These are phyloP conservation scores for Aphrophora alni DNA, from an alignment of 2,888 invertebrate species.

Conservation along the genomic window DNA sequence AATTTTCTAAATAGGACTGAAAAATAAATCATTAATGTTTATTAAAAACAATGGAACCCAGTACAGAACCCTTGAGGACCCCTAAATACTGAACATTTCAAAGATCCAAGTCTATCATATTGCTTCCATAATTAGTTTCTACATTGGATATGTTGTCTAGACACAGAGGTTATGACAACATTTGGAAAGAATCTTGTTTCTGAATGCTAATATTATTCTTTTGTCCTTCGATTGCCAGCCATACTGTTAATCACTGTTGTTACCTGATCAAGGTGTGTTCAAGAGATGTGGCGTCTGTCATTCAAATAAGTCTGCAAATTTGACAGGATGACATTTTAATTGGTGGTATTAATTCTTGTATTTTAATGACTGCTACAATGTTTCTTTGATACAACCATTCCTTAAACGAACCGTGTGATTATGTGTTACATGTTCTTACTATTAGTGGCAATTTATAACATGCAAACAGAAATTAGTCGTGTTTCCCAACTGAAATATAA, in stretches of 20 bases:
- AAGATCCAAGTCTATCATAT: no score
- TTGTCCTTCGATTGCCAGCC: background rate
- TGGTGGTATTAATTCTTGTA: background rate
- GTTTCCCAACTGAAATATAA: background rate
- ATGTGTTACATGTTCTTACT: background rate
- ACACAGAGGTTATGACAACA: background rate
- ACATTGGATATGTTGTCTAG: background rate
- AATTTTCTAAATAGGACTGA: no score
- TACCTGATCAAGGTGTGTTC: background rate
- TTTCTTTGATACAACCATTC: background rate
- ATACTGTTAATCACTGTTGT: background rate
- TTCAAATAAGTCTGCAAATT: background rate
- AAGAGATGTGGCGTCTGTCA: background rate
- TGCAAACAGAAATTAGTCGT: background rate
- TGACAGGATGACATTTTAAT: conserved; percentile 4
- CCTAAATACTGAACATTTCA: no score
- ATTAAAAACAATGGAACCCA: no score
- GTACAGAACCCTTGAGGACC: no score
- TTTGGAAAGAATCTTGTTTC: background rate
- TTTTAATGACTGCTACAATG: background rate
- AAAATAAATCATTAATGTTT: no score
- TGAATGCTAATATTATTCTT: conserved; percentile 2
- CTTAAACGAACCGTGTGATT: background rate
- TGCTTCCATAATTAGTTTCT: no score
- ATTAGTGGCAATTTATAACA: background rate